Base-by-base conservation (phyloP, 2,113 vertebrate species). In the Salvelinus fontinalis region DNA sequence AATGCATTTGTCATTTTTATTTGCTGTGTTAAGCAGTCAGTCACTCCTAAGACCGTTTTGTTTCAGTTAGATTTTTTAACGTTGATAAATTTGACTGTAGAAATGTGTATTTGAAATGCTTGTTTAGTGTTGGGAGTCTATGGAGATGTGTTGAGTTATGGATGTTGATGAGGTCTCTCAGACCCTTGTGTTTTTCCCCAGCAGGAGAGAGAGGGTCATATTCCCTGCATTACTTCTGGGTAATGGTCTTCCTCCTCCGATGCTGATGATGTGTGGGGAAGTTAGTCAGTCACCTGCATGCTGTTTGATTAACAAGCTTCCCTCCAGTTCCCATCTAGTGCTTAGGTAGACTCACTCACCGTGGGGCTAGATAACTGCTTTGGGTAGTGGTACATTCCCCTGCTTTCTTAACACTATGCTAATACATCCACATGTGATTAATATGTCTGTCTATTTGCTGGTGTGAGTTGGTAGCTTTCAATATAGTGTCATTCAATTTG, bases 171-270 rank as follows among this genome's bases (percentile, higher is more conserved):
- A 60, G 20, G 44, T 24, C 16, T 81, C 78, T 90, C 39, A 85
- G 79, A 74, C 74, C 22, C 75, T 3, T 86, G 4, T 88, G 78
- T 76, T 75, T 94, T 93, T 92, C 85, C 92, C 89, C 91, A 92
- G 90, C 93, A 97, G 96, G 94, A 94, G 93, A 91, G 96, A 97
- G 89, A 95, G 93, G 93, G 96, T 97, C 91, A 90, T 94, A 73
- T 97, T 98, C 91, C 95, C 96, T 82, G 91, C 95, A 72, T 92
- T 96, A 90, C 93, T 96, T 91, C 90, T 96, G 94, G 96, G 96
- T 97, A 97, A 97, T 31, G 2, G 3, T 22, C 80, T 70, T 70
- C 83, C 24, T 73, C 70, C 9, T 34, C 8, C 75, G 16, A 62
- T 62, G 59, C 89, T 94, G 88, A 70, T 74, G 85, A 88, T 86